A percentile compares a stretch with the other conserved stretches of the same genome.
Conservation (phyloP, 2,888 invertebrate species). For the Euphydryas editha region DNA sequence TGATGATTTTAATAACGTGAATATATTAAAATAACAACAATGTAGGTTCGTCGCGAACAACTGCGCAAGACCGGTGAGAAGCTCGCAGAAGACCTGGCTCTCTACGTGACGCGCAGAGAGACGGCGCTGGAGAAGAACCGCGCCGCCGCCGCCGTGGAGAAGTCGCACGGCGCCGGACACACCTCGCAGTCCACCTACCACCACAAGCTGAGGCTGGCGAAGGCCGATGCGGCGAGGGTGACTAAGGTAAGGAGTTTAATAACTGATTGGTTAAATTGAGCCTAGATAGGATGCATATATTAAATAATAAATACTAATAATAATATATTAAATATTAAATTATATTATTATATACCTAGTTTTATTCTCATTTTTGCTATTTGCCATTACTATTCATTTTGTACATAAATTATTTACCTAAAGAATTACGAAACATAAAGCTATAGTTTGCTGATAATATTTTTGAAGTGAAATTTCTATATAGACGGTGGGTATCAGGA, state of each 20-base stretch:
- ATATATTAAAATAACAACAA: background rate
- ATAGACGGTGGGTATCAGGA: too few species aligned
- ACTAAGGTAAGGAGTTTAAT: conserved; percentile 58
- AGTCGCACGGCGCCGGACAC: conserved; percentile 56
- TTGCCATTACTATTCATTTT: too few species aligned
- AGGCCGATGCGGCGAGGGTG: conserved; percentile 67
- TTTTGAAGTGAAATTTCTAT: too few species aligned
- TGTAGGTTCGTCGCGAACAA: conserved; percentile 73
- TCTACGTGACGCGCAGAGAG: conserved; percentile 72
- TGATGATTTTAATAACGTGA: background rate
- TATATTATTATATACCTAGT: too few species aligned
- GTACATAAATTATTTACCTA: too few species aligned
- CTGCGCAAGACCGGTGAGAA: conserved; percentile 73
- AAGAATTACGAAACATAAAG: too few species aligned
- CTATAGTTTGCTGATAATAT: too few species aligned
- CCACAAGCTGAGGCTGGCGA: conserved; percentile 72
- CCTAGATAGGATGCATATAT: too few species aligned
- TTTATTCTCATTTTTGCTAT: too few species aligned
- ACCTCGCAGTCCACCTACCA: conserved; percentile 69
- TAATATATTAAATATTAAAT: too few species aligned
- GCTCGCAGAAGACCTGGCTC: conserved; percentile 71
- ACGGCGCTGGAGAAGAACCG: conserved; percentile 70
- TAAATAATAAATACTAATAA: too few species aligned
- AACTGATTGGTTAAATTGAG: too few species aligned
- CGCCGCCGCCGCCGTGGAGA: conserved; percentile 70